Conservation (phyloP, 2,113 vertebrate genomes). For the Plectropomus leopardus region DNA sequence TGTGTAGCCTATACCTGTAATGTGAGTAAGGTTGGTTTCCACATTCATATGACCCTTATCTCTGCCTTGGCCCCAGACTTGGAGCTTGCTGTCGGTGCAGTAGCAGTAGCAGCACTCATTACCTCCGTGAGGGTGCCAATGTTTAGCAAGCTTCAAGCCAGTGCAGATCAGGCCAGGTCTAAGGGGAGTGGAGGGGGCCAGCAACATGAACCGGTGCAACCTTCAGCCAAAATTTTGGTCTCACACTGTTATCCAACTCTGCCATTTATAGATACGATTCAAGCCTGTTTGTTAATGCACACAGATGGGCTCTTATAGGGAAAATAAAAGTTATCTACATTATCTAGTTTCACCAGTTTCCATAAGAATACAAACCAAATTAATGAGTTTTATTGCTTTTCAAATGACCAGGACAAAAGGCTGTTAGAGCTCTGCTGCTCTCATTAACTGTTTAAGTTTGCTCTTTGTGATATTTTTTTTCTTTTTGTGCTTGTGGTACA, state of each 20-base stretch:
- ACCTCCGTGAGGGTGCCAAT: slow-evolving; percentile 58
- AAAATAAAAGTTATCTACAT: slow-evolving; percentile 47
- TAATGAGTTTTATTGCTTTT: slow-evolving; percentile 21
- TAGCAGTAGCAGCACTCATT: slow-evolving; percentile 45
- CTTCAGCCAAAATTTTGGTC: slow-evolving; percentile 78
- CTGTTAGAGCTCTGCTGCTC: slow-evolving; percentile 5
- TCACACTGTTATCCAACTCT: slow-evolving; percentile 81
- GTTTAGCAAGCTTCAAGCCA: slow-evolving; percentile 52
- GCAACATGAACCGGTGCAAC: slow-evolving; percentile 76
- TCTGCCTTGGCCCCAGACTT: slow-evolving; percentile 8
- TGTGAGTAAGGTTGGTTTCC: slow-evolving; percentile 3
- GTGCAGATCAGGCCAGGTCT: slow-evolving; percentile 46
- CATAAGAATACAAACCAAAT: slow-evolving; percentile 15
- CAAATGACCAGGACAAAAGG: slow-evolving; percentile 12
- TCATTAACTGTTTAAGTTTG: slow-evolving; percentile 28
- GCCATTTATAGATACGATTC: slow-evolving; percentile 80
- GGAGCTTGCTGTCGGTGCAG: slow-evolving; percentile 24
- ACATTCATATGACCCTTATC: not conserved
- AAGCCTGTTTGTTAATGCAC: slow-evolving; percentile 65
- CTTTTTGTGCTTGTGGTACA: not conserved
- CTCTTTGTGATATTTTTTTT: not conserved
- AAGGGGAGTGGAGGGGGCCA: slow-evolving; percentile 41
- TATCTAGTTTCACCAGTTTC: slow-evolving; percentile 31
- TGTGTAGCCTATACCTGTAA: not conserved
- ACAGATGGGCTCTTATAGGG: slow-evolving; percentile 41